Conservation (phyloP, 2,797 vertebrate genomes). For the Enteromius viviparus region DNA sequence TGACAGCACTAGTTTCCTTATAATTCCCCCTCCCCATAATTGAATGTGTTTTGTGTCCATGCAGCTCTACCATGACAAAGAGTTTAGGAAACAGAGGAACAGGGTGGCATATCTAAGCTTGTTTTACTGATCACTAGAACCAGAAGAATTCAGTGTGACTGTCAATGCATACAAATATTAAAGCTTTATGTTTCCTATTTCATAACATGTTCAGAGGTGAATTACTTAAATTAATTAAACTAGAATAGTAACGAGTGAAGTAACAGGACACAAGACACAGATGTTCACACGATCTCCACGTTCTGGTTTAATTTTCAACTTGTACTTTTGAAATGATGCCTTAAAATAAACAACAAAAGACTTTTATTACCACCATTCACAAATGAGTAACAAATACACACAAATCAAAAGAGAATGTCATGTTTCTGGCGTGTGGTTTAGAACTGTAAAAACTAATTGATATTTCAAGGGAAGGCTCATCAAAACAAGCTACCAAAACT, state of each 20-base stretch:
- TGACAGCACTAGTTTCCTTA: no score
- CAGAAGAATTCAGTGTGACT: neutral
- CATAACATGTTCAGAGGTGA: no score
- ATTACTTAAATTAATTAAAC: neutral
- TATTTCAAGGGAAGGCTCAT: neutral
- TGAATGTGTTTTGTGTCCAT: constrained; percentile 45
- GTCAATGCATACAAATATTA: neutral
- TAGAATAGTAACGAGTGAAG: neutral
- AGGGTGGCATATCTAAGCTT: constrained; percentile 83
- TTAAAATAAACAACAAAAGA: constrained; percentile 6
- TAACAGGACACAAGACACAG: neutral
- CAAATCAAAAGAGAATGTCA: constrained; percentile 2
- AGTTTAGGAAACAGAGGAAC: constrained; percentile 75
- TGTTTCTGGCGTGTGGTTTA: neutral
- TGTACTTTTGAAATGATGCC: neutral
- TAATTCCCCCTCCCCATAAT: no score
- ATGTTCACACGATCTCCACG: neutral
- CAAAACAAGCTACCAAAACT: neutral
- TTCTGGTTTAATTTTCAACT: constrained; percentile 5
- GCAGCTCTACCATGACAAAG: constrained; percentile 80
- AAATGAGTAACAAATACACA: constrained; percentile 3
- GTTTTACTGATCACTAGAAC: constrained; percentile 62
- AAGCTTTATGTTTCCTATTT: neutral
- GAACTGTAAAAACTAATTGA: constrained; percentile 12
- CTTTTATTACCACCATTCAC: constrained; percentile 29